Percentiles rank a stretch among this genome's conserved stretches.
These are phyloP conservation scores for Rhodophaea formosa DNA, from an alignment of 2,888 invertebrate genomes.

Conservation along the genomic window DNA sequence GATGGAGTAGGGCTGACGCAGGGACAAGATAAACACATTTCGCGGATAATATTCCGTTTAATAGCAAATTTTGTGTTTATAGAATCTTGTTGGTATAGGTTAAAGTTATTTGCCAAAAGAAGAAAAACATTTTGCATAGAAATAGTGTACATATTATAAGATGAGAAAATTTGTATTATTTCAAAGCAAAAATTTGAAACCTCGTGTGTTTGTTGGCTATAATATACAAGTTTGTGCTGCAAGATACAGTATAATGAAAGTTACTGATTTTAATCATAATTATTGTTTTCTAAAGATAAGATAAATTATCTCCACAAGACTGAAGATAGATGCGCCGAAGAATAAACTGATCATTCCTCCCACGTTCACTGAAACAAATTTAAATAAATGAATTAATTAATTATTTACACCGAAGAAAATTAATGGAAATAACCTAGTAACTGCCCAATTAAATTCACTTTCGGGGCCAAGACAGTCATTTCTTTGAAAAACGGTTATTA, in stretches of 20 bases:
- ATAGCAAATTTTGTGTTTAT: background rate
- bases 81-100: no score
- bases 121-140: background rate
- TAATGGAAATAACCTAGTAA: no score
- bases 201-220: no score
- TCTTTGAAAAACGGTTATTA: no score
- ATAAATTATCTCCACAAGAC: slow-evolving; percentile 82
- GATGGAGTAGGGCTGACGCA: slow-evolving; percentile 12
- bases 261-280: background rate
- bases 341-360: slow-evolving; percentile 83
- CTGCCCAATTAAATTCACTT: no score
- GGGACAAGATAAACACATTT: slow-evolving; percentile 17
- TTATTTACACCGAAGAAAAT: no score
- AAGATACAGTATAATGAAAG: no score
- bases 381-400: slow-evolving; percentile 7
- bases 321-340: slow-evolving; percentile 83
- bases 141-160: background rate
- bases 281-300: slow-evolving; percentile 45
- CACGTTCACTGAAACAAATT: slow-evolving; percentile 77
- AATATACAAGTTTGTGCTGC: no score
- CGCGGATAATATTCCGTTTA: background rate
- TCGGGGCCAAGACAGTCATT: no score
- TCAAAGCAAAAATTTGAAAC: no score
- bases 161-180: no score
- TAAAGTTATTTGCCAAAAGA: background rate